phyloP scores from a whole-genome alignment of 2,797 vertebrate species.

The Tenualosa thibaudeaui region DNA sequence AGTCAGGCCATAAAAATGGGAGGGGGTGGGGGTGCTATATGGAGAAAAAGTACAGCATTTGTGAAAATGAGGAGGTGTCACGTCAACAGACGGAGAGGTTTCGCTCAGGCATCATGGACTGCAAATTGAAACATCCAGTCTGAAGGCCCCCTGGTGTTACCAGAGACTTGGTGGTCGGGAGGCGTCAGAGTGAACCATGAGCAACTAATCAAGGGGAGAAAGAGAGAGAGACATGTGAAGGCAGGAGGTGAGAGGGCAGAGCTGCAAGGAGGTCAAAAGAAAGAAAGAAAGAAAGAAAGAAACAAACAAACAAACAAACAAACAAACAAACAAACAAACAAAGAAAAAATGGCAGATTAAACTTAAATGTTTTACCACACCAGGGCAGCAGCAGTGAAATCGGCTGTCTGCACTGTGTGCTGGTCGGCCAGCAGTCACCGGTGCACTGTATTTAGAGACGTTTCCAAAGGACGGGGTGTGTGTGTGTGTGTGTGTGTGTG shows the following conservation, averaged over 20 bases:
- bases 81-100: slow-evolving; percentile 46
- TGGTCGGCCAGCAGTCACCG: not conserved
- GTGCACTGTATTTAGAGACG: not conserved
- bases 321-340: not conserved
- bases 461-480: not conserved
- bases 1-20: not conserved
- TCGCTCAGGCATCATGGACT: slow-evolving; percentile 33
- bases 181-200: slow-evolving; percentile 6
- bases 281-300: not conserved
- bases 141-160: slow-evolving; percentile 26
- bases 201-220: not conserved
- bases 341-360: not conserved
- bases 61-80: slow-evolving; percentile 46
- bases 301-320: not conserved
- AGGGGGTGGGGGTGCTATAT: not conserved
- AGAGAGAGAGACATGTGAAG: not conserved
- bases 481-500: too few relatives aligned
- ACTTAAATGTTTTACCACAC: slow-evolving; percentile 6
- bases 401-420: not conserved
- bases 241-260: not conserved
- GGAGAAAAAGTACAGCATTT: slow-evolving; percentile 29
- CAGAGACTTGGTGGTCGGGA: not conserved
- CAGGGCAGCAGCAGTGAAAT: not conserved
- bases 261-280: not conserved
- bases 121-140: slow-evolving; percentile 48